Conservation (phyloP, 64 coral and sea anemone species). For the Acropora yongei region DNA sequence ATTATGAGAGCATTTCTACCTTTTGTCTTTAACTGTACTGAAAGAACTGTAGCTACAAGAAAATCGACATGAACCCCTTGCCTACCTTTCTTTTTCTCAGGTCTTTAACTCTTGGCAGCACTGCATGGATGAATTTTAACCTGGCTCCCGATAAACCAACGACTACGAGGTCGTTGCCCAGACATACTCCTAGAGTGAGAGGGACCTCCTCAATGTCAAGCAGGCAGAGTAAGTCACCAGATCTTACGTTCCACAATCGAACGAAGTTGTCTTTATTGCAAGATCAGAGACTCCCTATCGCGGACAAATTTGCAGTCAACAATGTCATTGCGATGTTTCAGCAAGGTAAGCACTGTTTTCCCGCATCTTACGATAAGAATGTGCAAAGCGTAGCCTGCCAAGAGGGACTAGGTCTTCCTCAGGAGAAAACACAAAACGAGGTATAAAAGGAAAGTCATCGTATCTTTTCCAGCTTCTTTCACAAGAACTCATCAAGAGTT, state of each 20-base stretch:
- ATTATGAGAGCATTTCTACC: too few relatives aligned
- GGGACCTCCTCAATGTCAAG: conserved; percentile 8
- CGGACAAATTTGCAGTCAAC: conserved; percentile 23
- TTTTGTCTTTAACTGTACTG: too few relatives aligned
- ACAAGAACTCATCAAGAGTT: not conserved
- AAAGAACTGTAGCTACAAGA: too few relatives aligned
- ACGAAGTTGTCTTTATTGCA: not conserved
- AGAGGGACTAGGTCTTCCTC: not conserved
- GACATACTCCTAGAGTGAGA: not conserved
- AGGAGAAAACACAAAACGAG: not conserved
- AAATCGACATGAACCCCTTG: too few relatives aligned
- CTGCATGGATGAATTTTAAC: not conserved
- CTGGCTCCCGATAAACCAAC: not conserved
- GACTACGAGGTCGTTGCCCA: not conserved
- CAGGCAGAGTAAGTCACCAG: not conserved
- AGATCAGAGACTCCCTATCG: not conserved
- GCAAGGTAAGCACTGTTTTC: not conserved
- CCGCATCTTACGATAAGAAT: not conserved
- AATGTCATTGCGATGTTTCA: not conserved
- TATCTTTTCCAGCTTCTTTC: not conserved
- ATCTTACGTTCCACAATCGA: conserved; percentile 10
- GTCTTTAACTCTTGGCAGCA: not conserved
- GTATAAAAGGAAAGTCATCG: not conserved
- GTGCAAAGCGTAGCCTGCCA: not conserved
- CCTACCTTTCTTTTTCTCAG: too few relatives aligned